Percentiles rank a stretch among this genome's conserved stretches.
phyloP scores from a whole-genome alignment of 2,113 vertebrate genomes.

The Triplophysa dalaica region DNA sequence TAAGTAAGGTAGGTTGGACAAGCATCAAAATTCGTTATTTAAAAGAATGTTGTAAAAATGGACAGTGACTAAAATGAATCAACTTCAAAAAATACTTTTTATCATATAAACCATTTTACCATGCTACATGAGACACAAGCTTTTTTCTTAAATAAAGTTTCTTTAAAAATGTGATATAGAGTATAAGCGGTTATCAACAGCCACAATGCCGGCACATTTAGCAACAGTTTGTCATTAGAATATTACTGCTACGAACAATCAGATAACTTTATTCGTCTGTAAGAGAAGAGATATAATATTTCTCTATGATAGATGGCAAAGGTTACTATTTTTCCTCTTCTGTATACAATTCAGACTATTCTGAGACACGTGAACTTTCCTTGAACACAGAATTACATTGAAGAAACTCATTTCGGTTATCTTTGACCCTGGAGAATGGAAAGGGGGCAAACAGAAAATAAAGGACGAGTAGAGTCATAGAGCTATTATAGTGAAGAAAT shows the following conservation, averaged over 20 bases:
- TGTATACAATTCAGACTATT: constrained; percentile 8
- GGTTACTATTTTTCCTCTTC: not conserved
- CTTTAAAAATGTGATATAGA: too few species aligned
- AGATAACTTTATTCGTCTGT: not conserved
- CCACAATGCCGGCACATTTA: not conserved
- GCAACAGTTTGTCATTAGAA: not conserved
- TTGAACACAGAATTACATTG: constrained; percentile 40
- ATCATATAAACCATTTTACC: too few species aligned
- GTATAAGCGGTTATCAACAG: too few species aligned
- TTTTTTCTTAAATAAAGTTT: too few species aligned
- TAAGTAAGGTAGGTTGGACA: too few species aligned
- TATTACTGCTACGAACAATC: not conserved
- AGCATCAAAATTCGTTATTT: too few species aligned
- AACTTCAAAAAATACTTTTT: too few species aligned
- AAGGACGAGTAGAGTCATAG: constrained; percentile 41
- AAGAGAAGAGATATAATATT: not conserved
- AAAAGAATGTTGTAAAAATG: too few species aligned
- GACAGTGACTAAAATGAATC: too few species aligned
- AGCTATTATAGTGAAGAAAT: constrained; percentile 39
- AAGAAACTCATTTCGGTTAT: constrained; percentile 62
- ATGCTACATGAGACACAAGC: too few species aligned
- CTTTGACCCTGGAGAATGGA: constrained; percentile 56
- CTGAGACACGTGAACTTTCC: constrained; percentile 31
- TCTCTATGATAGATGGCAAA: not conserved
- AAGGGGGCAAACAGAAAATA: constrained; percentile 43